phyloP scores from a whole-genome alignment of 1,140 invertebrate genomes.

The Pogonomyrmex barbatus region DNA sequence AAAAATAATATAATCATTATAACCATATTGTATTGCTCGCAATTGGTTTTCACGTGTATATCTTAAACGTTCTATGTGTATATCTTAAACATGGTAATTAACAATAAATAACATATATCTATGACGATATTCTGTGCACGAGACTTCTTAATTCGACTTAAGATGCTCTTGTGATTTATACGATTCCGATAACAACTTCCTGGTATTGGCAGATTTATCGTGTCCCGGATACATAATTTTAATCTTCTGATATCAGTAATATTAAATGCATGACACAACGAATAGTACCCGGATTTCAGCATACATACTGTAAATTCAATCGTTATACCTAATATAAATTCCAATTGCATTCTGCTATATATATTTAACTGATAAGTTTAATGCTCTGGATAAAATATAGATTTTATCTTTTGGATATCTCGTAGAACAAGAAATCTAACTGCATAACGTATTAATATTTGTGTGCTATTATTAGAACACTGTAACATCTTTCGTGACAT shows the following conservation, averaged over 20 bases:
- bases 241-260: neutral
- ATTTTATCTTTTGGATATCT: slow-evolving; percentile 12
- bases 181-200: slow-evolving; percentile 30
- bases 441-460: neutral
- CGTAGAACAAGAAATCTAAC: neutral
- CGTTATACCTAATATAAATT: neutral
- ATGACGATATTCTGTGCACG: neutral
- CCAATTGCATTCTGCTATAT: slow-evolving; percentile 14
- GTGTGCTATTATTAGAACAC: neutral
- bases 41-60: neutral
- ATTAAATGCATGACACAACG: slow-evolving; percentile 2
- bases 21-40: neutral
- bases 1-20: neutral
- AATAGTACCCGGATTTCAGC: slow-evolving; percentile 34
- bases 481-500: neutral
- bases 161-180: slow-evolving; percentile 34
- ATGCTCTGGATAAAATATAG: slow-evolving; percentile 23
- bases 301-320: neutral
- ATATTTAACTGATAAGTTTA: slow-evolving; percentile 44
- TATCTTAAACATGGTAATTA: slow-evolving; percentile 10
- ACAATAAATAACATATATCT: neutral
- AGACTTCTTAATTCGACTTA: slow-evolving; percentile 44
- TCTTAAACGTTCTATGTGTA: neutral
- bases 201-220: slow-evolving; percentile 41
- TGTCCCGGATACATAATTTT: slow-evolving; percentile 41